A percentile compares a stretch with the other conserved stretches of the same genome.
phyloP scores from a whole-genome alignment of 2,888 invertebrate species.

The Oscheius sp. region DNA sequence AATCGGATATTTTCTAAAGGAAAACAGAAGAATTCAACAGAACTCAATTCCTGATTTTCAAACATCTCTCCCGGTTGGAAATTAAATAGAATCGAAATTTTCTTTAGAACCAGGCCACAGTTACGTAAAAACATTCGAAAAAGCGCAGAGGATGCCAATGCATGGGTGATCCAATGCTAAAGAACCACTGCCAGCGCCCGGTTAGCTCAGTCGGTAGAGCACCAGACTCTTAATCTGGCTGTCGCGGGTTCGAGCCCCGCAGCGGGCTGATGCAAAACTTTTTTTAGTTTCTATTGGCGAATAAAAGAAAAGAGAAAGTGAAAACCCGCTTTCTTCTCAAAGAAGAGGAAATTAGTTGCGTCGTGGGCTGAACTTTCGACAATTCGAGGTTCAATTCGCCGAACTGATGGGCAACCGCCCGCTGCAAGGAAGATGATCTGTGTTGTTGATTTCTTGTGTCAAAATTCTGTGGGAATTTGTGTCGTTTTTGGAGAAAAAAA shows the following conservation, averaged over 20 bases:
- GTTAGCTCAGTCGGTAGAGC: constrained; percentile 72
- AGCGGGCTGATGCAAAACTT: constrained; percentile 58
- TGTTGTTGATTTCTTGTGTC: neutral
- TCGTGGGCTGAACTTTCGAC: neutral
- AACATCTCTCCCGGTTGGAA: too few species aligned
- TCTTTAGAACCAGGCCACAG: too few species aligned
- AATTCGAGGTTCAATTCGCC: neutral
- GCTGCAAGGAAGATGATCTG: neutral
- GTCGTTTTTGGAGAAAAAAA: too few species aligned
- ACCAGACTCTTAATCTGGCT: constrained; percentile 72
- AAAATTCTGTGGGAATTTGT: too few species aligned
- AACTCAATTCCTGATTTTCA: too few species aligned
- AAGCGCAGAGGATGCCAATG: too few species aligned
- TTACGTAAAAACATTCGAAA: too few species aligned
- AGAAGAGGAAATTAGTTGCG: neutral
- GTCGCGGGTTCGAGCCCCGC: constrained; percentile 72
- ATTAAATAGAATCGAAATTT: too few species aligned
- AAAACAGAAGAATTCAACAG: too few species aligned
- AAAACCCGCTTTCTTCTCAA: neutral
- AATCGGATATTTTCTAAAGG: too few species aligned
- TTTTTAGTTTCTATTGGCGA: neutral
- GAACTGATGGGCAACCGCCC: neutral
- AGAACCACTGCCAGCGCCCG: constrained; percentile 44
- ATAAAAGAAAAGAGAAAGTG: neutral
- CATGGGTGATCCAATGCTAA: too few species aligned